Conservation (phyloP, 1,140 invertebrate genomes). For the Mercenaria mercenaria region DNA sequence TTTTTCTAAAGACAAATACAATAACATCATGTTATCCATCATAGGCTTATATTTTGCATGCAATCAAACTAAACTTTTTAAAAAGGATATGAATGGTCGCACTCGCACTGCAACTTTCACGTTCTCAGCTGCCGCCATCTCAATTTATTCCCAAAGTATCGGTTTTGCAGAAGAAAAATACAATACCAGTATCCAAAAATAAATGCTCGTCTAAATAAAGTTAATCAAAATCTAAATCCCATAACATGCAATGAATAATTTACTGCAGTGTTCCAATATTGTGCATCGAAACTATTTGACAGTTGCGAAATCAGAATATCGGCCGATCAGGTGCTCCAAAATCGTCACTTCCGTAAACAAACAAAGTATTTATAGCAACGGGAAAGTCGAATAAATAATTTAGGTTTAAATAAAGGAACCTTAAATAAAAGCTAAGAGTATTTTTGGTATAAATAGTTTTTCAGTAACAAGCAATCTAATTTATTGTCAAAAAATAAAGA, state of each 20-base stretch:
- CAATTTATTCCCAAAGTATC: constrained; percentile 50
- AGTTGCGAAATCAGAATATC: constrained; percentile 48
- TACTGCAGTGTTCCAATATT: not conserved
- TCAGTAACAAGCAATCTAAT: no score
- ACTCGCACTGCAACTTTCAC: constrained; percentile 89
- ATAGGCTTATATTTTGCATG: no score
- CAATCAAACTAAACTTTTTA: no score
- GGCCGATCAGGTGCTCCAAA: not conserved
- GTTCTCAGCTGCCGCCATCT: constrained; percentile 85
- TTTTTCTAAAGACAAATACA: not conserved
- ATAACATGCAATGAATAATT: not conserved
- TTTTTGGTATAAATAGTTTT: no score
- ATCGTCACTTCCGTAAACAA: constrained; percentile 68
- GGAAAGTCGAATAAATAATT: no score
- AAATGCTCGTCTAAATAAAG: not conserved
- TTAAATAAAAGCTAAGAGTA: no score
- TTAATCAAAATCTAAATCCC: not conserved
- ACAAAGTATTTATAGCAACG: constrained; percentile 66
- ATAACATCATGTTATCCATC: no score
- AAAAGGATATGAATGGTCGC: constrained; percentile 89
- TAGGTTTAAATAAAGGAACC: no score
- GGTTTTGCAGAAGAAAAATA: not conserved
- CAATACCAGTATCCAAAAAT: not conserved
- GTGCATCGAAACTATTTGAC: constrained; percentile 17
- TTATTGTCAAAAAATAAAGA: no score